Conservation (phyloP, 2,888 invertebrate species). For the Stenodema calcarata region DNA sequence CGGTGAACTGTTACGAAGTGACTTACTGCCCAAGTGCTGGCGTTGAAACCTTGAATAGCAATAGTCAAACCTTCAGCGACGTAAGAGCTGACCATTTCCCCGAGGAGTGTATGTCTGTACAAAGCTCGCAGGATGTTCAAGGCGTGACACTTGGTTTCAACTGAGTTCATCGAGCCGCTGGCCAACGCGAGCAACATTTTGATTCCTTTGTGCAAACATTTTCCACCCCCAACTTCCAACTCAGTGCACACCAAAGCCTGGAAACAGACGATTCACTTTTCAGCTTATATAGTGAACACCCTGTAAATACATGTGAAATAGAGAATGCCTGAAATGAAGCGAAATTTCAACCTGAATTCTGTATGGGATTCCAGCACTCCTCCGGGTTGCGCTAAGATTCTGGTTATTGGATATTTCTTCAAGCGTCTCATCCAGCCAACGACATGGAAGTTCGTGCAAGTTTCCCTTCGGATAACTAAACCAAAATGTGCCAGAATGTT, state of each 20-base stretch:
- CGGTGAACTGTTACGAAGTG: too few relatives aligned
- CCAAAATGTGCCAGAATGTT: conserved; percentile 38
- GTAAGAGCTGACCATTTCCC: conserved; percentile 73
- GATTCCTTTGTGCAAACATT: conserved; percentile 66
- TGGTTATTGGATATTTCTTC: conserved; percentile 65
- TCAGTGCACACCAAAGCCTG: conserved; percentile 81
- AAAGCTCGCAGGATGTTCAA: conserved; percentile 85
- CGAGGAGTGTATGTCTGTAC: conserved; percentile 77
- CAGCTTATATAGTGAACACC: too few relatives aligned
- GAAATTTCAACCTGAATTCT: conserved; percentile 75
- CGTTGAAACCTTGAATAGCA: conserved; percentile 77
- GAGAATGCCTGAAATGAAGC: neutral
- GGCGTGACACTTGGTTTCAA: conserved; percentile 70
- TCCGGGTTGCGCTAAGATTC: conserved; percentile 79
- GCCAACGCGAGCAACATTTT: conserved; percentile 53
- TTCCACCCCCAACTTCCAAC: conserved; percentile 62
- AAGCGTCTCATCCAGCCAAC: conserved; percentile 71
- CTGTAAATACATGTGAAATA: too few relatives aligned
- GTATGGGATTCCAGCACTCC: conserved; percentile 94
- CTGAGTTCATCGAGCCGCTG: conserved; percentile 1
- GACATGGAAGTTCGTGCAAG: conserved; percentile 68
- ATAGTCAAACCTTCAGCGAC: conserved; percentile 69
- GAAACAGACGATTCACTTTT: conserved; percentile 55
- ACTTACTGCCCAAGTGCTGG: conserved; percentile 76
- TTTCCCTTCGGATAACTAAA: conserved; percentile 60